Conservation (phyloP, 2,888 invertebrate genomes). For the Chymomyza procnemis region DNA sequence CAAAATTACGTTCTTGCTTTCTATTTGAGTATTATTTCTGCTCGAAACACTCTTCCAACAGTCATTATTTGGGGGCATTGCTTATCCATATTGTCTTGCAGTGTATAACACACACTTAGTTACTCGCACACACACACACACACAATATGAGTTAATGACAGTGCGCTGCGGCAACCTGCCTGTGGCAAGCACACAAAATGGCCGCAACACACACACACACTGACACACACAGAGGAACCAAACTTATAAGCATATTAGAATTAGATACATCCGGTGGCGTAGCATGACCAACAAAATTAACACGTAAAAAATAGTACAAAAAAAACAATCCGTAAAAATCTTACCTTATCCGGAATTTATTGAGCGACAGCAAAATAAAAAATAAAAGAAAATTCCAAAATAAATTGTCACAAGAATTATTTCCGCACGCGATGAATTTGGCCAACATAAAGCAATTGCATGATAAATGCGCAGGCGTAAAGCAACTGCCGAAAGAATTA, state of each 20-base stretch:
- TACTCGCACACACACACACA: constrained; percentile 8
- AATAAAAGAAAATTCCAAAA: neutral
- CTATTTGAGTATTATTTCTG: too few species aligned
- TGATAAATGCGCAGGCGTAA: constrained; percentile 11
- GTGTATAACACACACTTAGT: neutral
- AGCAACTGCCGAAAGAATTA: constrained; percentile 20
- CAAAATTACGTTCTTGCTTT: too few species aligned
- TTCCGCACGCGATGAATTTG: neutral
- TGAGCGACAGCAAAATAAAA: neutral
- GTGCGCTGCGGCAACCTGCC: neutral
- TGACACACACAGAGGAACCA: neutral
- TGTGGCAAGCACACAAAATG: constrained; percentile 56
- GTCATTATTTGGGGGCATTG: neutral
- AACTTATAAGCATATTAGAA: constrained; percentile 53
- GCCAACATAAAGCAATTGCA: constrained; percentile 15
- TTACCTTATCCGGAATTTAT: neutral
- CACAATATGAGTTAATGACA: constrained; percentile 1
- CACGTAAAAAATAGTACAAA: neutral
- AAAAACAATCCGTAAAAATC: neutral
- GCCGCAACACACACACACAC: constrained; percentile 34
- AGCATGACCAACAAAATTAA: neutral
- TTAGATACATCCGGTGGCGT: constrained; percentile 66
- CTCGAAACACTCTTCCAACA: neutral
- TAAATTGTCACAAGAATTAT: neutral
- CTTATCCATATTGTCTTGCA: neutral